Evolutionary conservation across 2,113 vertebrate genomes (phyloP).

Genomic region (Bombycilla garrulus): DNA sequence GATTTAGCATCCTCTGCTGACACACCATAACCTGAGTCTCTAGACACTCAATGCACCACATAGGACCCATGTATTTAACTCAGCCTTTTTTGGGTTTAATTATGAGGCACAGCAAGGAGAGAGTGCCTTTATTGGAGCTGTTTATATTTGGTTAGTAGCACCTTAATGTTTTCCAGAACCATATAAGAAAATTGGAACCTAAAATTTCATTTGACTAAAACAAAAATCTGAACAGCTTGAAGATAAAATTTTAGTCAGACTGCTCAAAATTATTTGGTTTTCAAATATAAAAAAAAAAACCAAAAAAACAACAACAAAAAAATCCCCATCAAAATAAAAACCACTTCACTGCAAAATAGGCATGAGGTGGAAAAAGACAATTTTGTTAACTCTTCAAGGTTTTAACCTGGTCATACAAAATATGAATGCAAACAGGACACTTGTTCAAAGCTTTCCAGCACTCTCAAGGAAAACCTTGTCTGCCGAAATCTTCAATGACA

Average conservation of each 20-base stretch:
- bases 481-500: not conserved
- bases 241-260: not conserved
- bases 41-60: not conserved
- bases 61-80: not conserved
- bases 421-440: not conserved
- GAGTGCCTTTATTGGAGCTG: not conserved
- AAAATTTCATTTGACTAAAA: not conserved
- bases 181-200: not conserved
- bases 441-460: not conserved
- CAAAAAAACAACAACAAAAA: not conserved
- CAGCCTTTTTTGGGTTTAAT: not conserved
- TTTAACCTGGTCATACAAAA: not conserved
- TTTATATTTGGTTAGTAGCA: not conserved
- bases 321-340: not conserved
- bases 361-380: rapidly evolving
- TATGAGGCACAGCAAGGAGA: not conserved
- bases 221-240: not conserved
- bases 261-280: not conserved
- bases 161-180: not conserved
- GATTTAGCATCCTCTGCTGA: not conserved
- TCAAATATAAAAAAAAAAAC: not conserved
- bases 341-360: not conserved
- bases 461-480: not conserved
- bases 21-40: not conserved
- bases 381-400: not conserved